phyloP scores from a whole-genome alignment of 2,797 vertebrate genomes.

The Remorina albescens region DNA sequence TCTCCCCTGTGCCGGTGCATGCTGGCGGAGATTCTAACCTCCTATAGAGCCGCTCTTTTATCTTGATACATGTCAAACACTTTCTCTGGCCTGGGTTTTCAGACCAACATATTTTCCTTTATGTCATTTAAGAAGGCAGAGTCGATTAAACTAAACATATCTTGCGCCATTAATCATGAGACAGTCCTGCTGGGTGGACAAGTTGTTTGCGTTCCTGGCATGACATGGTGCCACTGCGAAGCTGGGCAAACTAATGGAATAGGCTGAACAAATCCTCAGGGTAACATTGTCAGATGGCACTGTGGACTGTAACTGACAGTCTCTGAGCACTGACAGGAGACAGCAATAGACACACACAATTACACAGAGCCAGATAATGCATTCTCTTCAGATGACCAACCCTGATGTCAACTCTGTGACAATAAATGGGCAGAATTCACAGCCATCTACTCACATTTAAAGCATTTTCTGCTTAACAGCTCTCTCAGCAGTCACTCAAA shows the following conservation, averaged over 20 bases:
- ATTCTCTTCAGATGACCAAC: conserved; percentile 15
- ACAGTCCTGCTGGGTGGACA: conserved; percentile 27
- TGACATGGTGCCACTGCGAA: conserved; percentile 39
- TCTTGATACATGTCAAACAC: background rate
- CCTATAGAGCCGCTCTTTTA: conserved; percentile 15
- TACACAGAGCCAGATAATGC: conserved; percentile 16
- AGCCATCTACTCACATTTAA: conserved; percentile 22
- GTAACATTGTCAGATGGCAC: conserved; percentile 39
- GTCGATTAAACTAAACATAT: conserved; percentile 6
- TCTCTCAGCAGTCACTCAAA: background rate
- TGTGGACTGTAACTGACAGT: conserved; percentile 42
- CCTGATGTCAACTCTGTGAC: conserved; percentile 1
- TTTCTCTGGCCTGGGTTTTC: background rate
- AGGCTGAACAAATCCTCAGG: conserved; percentile 52
- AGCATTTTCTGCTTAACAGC: background rate
- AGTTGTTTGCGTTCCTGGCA: conserved; percentile 41
- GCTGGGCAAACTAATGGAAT: conserved; percentile 55
- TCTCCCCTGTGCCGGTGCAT: background rate
- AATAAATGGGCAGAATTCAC: conserved; percentile 24
- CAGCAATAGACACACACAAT: conserved; percentile 16
- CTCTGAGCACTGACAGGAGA: conserved; percentile 36
- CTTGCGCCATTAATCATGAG: conserved; percentile 43
- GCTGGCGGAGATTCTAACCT: conserved; percentile 10
- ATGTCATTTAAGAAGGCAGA: background rate
- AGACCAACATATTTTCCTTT: background rate